phyloP scores from a whole-genome alignment of 1,140 invertebrate species.

The Heterodera carotae region DNA sequence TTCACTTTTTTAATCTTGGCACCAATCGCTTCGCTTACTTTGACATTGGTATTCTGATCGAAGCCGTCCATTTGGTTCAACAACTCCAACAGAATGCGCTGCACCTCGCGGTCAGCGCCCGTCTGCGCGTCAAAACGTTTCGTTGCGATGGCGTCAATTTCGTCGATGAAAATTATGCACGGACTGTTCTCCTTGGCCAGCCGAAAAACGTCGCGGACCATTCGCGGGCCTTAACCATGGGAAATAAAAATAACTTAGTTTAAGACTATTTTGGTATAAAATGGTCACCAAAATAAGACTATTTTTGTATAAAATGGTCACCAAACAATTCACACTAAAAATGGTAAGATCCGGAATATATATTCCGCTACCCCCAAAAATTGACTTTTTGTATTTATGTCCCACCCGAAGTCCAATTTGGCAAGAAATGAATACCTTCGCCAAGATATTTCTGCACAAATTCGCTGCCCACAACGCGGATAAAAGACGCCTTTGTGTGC shows the following conservation, averaged over 20 bases:
- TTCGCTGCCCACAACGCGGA: slow-evolving; percentile 93
- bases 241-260: slow-evolving; percentile 6
- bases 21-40: slow-evolving; percentile 71
- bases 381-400: no score
- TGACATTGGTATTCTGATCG: slow-evolving; percentile 99
- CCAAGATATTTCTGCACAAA: slow-evolving; percentile 99
- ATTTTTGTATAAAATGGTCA: no score
- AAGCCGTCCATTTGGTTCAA: slow-evolving; percentile 99
- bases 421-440: slow-evolving; percentile 75
- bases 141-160: slow-evolving; percentile 59
- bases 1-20: no score
- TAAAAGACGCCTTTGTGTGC: slow-evolving; percentile 81
- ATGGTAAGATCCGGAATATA: no score
- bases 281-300: no score
- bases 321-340: no score
- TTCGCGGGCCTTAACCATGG: slow-evolving; percentile 77
- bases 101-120: slow-evolving; percentile 92
- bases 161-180: slow-evolving; percentile 79
- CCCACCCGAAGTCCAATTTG: no score
- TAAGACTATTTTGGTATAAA: not conserved
- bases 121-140: slow-evolving; percentile 71
- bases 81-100: slow-evolving; percentile 92
- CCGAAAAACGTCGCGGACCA: slow-evolving; percentile 98
- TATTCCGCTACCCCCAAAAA: no score
- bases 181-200: slow-evolving; percentile 98